Base-by-base conservation (phyloP, 2,888 invertebrate species). In the Acanthococcus lagerstroemiae region DNA sequence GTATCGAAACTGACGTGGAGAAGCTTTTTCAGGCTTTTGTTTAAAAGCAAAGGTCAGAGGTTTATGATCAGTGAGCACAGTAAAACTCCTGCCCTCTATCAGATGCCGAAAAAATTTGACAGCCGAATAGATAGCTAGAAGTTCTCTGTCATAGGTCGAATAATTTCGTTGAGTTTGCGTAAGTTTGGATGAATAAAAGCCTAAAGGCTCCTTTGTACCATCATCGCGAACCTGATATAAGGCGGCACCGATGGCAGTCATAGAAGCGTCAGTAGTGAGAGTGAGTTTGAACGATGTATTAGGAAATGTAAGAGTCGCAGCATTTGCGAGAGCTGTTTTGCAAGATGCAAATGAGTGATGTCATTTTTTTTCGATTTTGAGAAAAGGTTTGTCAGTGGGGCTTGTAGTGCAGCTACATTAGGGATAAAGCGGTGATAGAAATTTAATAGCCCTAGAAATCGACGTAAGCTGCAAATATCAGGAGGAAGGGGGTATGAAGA, bases 211-310 rank as follows among this genome's bases (percentile, higher is more conserved):
- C 15, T 30, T 30, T 30, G 37, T 15, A 15, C 37, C 37, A 6
- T 52, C 55, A n/a, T 69, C 37, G 1, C 24, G 9, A 24, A 65
- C 25, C 68, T 77, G 76, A 58, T 77, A 75, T 15, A 78, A 57
- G 0, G 72, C 74, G 1, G 75, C 75, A 1, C 76, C 77, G 4
- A 76, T 72, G 1, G 76, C 73, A 1, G 48, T 67, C 48, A 75
- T 74, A 0, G 77, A 77, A 2, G 77, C 77, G 63, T 77, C 76
- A 0, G 73, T 73, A 0, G 71, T 67, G 0, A 77, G 19, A 1
- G 72, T 70, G 2, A 77, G 44, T 48, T 72, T 58, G 0, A 74
- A 73, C n/a, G 70, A 19, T 1, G 61, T 19, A 3, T 71, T 70
- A 0, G 75, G 76, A 60, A 76, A 74, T 0, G 72, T 71, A 1